A percentile compares a stretch with the other conserved stretches of the same genome.
Conservation (phyloP, 2,888 invertebrate species). For the Rhagonycha lutea region DNA sequence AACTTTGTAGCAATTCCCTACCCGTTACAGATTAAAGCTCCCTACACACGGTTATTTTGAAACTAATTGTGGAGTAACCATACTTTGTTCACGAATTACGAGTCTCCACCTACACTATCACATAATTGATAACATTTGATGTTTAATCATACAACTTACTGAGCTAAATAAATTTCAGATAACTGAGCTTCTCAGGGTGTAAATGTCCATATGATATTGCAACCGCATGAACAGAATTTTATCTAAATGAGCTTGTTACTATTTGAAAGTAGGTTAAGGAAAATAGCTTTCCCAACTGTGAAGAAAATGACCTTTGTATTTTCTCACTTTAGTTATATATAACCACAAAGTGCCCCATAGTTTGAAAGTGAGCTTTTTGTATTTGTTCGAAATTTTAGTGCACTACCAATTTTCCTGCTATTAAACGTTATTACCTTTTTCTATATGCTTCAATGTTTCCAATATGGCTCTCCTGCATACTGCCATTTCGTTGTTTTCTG, state of each 20-base stretch:
- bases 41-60: too few species aligned
- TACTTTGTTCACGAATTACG: too few species aligned
- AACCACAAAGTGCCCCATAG: not conserved
- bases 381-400: not conserved
- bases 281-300: not conserved
- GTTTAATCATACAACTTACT: not conserved
- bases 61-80: too few species aligned
- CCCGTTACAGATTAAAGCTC: not conserved
- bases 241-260: not conserved
- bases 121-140: too few species aligned
- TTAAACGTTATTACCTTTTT: not conserved
- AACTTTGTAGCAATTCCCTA: not conserved
- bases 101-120: too few species aligned
- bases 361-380: not conserved
- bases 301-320: not conserved
- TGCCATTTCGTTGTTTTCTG: too few species aligned
- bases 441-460: not conserved
- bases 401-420: not conserved
- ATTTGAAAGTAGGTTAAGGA: not conserved
- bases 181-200: not conserved
- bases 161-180: not conserved
- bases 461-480: not conserved
- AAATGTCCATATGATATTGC: not conserved
- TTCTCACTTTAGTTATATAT: not conserved
- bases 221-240: not conserved